Conservation (phyloP, 35 echinoderm and acorn worm species). For the Amphiura filiformis region DNA sequence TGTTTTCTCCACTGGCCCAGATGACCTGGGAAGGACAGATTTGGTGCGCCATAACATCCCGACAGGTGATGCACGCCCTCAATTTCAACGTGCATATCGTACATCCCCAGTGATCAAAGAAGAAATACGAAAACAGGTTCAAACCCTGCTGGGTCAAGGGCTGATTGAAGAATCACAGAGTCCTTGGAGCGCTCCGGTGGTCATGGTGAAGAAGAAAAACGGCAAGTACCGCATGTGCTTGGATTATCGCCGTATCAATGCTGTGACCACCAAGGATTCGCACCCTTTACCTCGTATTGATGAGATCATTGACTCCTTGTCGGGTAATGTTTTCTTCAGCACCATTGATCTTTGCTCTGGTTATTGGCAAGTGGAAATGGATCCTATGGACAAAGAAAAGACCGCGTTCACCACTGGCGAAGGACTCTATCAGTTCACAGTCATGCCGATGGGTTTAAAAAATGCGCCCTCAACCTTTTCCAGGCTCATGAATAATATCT, state of each 20-base stretch:
- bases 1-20: background rate
- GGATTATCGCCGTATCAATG: conserved; percentile 33
- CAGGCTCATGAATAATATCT: conserved; percentile 40
- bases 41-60: conserved; percentile 6
- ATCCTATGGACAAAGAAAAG: conserved; percentile 31
- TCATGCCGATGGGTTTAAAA: conserved; percentile 8
- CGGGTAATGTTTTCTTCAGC: conserved; percentile 13
- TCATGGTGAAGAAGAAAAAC: background rate
- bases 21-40: conserved; percentile 28
- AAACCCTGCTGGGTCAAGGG: conserved; percentile 5
- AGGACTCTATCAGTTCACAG: conserved; percentile 4
- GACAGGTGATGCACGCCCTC: conserved; percentile 15
- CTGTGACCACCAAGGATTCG: background rate
- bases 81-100: conserved; percentile 16
- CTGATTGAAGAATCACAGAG: conserved; percentile 30
- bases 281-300: conserved; percentile 33
- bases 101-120: background rate
- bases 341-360: conserved; percentile 41
- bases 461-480: conserved; percentile 12
- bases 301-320: conserved; percentile 12
- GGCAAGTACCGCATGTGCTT: conserved; percentile 13
- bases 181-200: conserved; percentile 42
- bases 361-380: conserved; percentile 37
- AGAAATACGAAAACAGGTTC: conserved; percentile 7
- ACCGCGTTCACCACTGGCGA: conserved; percentile 30